Evolutionary conservation across 2,113 vertebrate genomes (phyloP).

Genomic region (Muntiacus muntjak): DNA sequence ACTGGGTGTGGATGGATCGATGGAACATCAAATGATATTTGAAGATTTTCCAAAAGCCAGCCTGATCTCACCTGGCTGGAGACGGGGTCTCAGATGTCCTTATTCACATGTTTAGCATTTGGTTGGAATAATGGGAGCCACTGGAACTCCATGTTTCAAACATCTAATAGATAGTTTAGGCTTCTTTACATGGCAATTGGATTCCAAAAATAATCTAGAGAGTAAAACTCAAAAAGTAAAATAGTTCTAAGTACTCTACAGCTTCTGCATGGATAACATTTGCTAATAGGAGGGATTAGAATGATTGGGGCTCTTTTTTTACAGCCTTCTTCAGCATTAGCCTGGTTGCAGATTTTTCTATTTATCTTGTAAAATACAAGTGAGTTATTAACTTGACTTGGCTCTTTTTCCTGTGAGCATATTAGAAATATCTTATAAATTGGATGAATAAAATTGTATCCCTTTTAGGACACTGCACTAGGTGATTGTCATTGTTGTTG

Average conservation of each 20-base stretch:
- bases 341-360: background rate
- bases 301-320: background rate
- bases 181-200: background rate
- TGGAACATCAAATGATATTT: background rate
- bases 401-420: background rate
- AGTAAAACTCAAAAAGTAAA: background rate
- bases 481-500: background rate
- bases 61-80: background rate
- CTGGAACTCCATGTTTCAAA: background rate
- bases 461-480: accelerated
- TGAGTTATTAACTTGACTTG: slow-evolving; percentile 1
- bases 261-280: background rate
- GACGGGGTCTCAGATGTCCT: background rate
- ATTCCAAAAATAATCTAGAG: background rate
- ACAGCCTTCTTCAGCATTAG: background rate
- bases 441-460: background rate
- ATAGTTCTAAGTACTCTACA: background rate
- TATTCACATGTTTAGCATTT: background rate
- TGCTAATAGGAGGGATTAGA: background rate
- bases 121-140: background rate
- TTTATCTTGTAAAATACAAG: slow-evolving; percentile 42
- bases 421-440: background rate
- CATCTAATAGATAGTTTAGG: background rate
- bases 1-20: background rate
- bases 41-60: background rate